phyloP scores from a whole-genome alignment of 2,888 invertebrate genomes.

The Sinelater perroti region DNA sequence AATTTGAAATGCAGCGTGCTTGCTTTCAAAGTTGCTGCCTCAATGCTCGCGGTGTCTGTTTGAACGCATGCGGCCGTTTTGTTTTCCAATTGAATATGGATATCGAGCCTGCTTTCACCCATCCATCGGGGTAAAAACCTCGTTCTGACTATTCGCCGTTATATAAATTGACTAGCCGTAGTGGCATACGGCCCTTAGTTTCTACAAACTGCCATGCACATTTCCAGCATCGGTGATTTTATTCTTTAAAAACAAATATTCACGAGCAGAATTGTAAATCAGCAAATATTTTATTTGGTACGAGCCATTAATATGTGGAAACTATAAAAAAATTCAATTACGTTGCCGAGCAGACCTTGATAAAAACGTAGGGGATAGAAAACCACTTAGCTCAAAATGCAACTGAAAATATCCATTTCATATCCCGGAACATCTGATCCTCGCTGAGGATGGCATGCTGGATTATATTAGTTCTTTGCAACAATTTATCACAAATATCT shows the following conservation, averaged over 20 bases:
- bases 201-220: no score
- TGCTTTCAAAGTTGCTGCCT: slow-evolving; percentile 29
- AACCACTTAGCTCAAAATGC: slow-evolving; percentile 51
- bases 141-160: slow-evolving; percentile 4
- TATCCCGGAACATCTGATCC: slow-evolving; percentile 50
- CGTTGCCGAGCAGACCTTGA: slow-evolving; percentile 47
- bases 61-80: slow-evolving; percentile 21
- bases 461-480: slow-evolving; percentile 49
- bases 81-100: slow-evolving; percentile 24
- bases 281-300: no score
- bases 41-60: slow-evolving; percentile 21
- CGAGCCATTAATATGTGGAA: background rate
- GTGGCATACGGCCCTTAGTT: no score
- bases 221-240: no score
- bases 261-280: no score
- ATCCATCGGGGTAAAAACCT: slow-evolving; percentile 15
- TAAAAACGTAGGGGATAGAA: slow-evolving; percentile 51
- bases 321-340: slow-evolving; percentile 21
- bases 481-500: slow-evolving; percentile 52
- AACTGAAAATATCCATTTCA: slow-evolving; percentile 43
- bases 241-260: no score
- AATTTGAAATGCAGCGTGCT: slow-evolving; percentile 28
- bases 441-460: slow-evolving; percentile 47
- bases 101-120: slow-evolving; percentile 16
- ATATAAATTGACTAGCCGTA: slow-evolving; percentile 8